Conservation (phyloP, 2,113 vertebrate species). For the Daphoenositta chrysoptera region DNA sequence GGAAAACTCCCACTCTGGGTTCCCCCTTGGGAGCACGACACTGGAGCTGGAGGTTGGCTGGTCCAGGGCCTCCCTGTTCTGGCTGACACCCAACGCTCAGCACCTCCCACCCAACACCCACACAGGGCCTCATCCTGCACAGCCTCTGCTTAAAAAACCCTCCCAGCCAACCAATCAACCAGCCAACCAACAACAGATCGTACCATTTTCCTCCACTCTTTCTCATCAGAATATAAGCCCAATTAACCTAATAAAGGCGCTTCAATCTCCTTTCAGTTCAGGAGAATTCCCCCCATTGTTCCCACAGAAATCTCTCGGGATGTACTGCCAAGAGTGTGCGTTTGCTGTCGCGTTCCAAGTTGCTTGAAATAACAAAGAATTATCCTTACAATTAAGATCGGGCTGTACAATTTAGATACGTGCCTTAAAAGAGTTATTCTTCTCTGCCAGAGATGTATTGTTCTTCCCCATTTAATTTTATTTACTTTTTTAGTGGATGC, state of each 20-base stretch:
- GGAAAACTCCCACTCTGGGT: background rate
- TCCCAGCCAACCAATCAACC: background rate
- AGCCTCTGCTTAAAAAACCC: background rate
- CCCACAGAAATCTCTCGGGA: conserved; percentile 27
- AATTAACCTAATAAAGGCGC: conserved; percentile 38
- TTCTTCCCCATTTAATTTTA: conserved; percentile 56
- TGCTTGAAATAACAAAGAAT: conserved; percentile 56
- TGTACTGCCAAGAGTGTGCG: background rate
- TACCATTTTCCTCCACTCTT: background rate
- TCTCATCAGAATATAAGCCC: background rate
- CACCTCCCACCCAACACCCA: background rate
- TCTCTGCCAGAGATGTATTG: conserved; percentile 15
- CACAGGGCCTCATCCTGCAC: background rate
- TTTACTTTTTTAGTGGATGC: conserved; percentile 52
- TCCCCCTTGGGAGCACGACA: fast-evolving
- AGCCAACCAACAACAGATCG: background rate
- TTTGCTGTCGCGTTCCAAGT: conserved; percentile 13
- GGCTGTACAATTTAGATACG: conserved; percentile 43
- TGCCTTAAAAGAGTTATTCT: conserved; percentile 34
- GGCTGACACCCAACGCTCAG: background rate
- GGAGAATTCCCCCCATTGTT: conserved; percentile 42
- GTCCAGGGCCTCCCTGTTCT: background rate
- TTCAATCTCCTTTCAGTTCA: background rate
- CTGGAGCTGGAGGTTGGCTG: background rate
- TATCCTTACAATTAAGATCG: conserved; percentile 57